Evolutionary conservation across 2,113 vertebrate genomes (phyloP), one percentile per base, ranked within the genome.

Genomic region (Austrofundulus limnaeus): DNA sequence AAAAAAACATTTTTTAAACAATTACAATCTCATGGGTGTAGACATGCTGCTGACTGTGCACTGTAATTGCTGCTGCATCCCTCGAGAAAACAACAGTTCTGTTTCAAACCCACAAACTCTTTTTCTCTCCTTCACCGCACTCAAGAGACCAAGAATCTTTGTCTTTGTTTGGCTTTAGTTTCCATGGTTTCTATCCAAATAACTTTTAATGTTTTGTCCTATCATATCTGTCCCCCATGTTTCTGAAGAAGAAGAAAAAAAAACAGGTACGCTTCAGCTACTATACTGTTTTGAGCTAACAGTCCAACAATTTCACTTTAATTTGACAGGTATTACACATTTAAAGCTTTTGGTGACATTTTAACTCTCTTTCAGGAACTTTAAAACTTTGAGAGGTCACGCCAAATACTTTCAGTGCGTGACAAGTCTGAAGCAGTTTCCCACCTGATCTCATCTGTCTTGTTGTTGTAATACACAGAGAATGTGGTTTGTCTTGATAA

Each of bases 131-230:
- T 31, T 39, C 39, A 37, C 42, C 43, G 56, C 57, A 67, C 52
- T 66, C 48, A 56, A 57, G 42, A 65, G 20, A 70, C 61, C 60
- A 77, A 77, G 51, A 34, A 57, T 64, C 56, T 56, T 19, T 5
- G 19, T 55, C 48, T 72, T 72, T 78, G 68, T 84, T 69, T 48
- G 31, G 58, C 13, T 62, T 31, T 39, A 43, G 66, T 80, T 67
- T 62, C 61, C 66, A 73, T 53, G 63, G 70, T 66, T 50, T 52
- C 42, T 59, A 69, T 34, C 19, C 19, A 43, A 57, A 28, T 38
- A 63, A 49, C 70, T 43, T 16, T 64, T 10, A 60, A 16, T 24
- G 5, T 24, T 21, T 2, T 38, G n/a, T 25, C 12, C 24, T 19
- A 15, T 51, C 48, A 11, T 7, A 20, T 13, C 37, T 49, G 14